Evolutionary conservation across 37 sponge, comb jelly and placozoan genomes (phyloP), one percentile per base, ranked within the genome.

Genomic region (Haliclona indistincta): DNA sequence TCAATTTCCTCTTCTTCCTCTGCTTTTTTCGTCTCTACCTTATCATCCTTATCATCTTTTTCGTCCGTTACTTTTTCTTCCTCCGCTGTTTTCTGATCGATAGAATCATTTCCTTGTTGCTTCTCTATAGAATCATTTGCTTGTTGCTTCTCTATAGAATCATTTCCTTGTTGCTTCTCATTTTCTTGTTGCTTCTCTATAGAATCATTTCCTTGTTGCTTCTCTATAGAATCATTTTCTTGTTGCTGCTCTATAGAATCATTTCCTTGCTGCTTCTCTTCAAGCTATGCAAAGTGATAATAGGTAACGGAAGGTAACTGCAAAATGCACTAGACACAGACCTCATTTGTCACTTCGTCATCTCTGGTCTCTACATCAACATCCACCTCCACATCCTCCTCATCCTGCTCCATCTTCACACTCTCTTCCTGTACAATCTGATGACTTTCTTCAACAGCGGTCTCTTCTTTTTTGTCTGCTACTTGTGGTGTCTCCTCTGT

Each of bases 51-150:
- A 2, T 66, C 67, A 33, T 66, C 53, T 33, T 54, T 41, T 54
- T 65, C 33, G 36, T 77, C 67, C 38, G 11, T 38, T 22, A 34
- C 40, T 65, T 41, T 36, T 2, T 75, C 76, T 63, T 64, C 76
- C 33, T 33, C 20, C 30, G n/a, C 32, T 26, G 4, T 4, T 5
- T 28, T 29, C 19, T 34, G 10, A 10, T 62, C 37, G 10, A 15
- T 62, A 10, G 32, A 38, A 26, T 39, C 22, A 10, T 7, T 49
- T 33, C 17, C 32, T 8, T 3, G 29, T 8, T 28, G 37, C 19
- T 34, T 17, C 19, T 20, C 13, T 20, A 29, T 62, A 29, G 32
- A 30, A 37, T 39, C 35, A 10, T 52, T 71, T 38, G 4, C 10
- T 11, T 10, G 8, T 4, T 7, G 19, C 19, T 34, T 10, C 64